A percentile compares a stretch with the other conserved stretches of the same genome.
Conservation (phyloP, 2,888 invertebrate species). For the Cosmia trapezina region DNA sequence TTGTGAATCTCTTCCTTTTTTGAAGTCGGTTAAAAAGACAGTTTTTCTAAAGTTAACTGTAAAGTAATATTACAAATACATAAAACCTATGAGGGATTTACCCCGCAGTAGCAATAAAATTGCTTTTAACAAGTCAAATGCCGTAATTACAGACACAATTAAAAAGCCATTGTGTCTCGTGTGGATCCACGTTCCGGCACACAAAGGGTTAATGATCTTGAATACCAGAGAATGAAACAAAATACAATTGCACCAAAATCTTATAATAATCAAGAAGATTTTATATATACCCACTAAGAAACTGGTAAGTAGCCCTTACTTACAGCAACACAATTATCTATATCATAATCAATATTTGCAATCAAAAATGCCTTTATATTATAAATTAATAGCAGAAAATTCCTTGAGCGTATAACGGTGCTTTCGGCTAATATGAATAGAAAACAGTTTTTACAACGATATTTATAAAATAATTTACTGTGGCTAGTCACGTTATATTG, state of each 20-base stretch:
- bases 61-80: too few species aligned
- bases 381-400: conserved; percentile 56
- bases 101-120: too few species aligned
- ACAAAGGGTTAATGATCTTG: too few species aligned
- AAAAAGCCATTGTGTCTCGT: too few species aligned
- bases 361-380: conserved; percentile 43
- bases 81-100: too few species aligned
- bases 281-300: not conserved
- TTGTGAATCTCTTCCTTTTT: too few species aligned
- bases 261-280: not conserved
- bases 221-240: not conserved
- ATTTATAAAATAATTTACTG: conserved; percentile 53
- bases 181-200: too few species aligned
- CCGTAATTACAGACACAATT: too few species aligned
- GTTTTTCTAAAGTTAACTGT: too few species aligned
- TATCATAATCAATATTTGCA: conserved; percentile 25
- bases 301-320: not conserved
- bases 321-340: not conserved
- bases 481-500: conserved; percentile 43
- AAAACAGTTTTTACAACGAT: conserved; percentile 53
- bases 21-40: too few species aligned
- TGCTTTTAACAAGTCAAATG: too few species aligned
- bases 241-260: not conserved
- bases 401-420: conserved; percentile 47
- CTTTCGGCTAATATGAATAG: conserved; percentile 44